phyloP scores from a whole-genome alignment of 2,888 invertebrate species.

The Drosophila pullipes region DNA sequence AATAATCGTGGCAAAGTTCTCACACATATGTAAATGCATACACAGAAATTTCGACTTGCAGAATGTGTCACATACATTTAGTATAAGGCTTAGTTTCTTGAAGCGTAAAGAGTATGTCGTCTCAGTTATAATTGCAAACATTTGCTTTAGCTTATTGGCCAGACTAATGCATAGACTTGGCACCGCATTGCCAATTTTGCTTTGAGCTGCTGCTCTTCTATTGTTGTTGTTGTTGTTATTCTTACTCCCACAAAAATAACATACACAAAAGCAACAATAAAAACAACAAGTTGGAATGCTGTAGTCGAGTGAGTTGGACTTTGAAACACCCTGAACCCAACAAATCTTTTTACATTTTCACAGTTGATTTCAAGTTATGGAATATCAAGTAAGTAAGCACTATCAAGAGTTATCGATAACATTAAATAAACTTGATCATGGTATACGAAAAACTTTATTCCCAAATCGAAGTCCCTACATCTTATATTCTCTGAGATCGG shows the following conservation, averaged over 20 bases:
- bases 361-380: background rate
- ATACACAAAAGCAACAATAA: background rate
- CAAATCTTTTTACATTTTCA: background rate
- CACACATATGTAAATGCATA: too few relatives aligned
- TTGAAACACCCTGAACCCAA: background rate
- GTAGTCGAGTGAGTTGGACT: background rate
- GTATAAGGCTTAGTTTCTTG: slow-evolving; percentile 9
- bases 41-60: background rate
- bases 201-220: background rate
- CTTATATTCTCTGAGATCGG: too few relatives aligned
- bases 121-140: too few relatives aligned
- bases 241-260: background rate
- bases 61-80: slow-evolving; percentile 1
- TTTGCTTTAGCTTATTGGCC: too few relatives aligned
- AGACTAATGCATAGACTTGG: too few relatives aligned
- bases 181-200: background rate
- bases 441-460: background rate
- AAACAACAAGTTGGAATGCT: background rate
- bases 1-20: background rate
- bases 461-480: background rate
- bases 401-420: background rate
- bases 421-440: background rate
- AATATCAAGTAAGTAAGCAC: too few relatives aligned
- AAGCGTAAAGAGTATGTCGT: too few relatives aligned
- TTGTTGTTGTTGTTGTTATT: background rate